phyloP scores from a whole-genome alignment of 53 echinoderm and acorn worm species.

The Stichopus horrens region DNA sequence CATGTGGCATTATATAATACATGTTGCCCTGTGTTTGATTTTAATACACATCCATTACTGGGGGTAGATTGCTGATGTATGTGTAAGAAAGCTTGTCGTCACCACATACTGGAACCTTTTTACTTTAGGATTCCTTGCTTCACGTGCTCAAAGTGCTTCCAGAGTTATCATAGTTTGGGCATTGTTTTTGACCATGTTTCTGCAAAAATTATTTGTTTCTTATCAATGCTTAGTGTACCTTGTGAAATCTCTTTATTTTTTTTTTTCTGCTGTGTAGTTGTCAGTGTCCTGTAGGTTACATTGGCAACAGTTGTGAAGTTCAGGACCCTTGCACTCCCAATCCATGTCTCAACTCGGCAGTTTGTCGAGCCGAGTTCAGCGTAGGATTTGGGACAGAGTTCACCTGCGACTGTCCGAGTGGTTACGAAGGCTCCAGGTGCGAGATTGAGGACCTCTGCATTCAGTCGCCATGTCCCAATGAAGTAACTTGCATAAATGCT shows the following conservation, averaged over 20 bases:
- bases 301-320: conserved; percentile 70
- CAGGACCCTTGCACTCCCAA: conserved; percentile 52
- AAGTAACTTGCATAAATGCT: conserved; percentile 66
- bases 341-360: conserved; percentile 83
- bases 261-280: conserved; percentile 48
- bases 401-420: conserved; percentile 67
- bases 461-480: conserved; percentile 63
- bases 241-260: neutral
- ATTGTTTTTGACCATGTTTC: too few relatives aligned
- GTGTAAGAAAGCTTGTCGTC: too few relatives aligned
- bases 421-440: conserved; percentile 73
- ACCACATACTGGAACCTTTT: too few relatives aligned
- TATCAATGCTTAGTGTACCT: too few relatives aligned
- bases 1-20: too few relatives aligned
- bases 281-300: conserved; percentile 64
- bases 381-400: conserved; percentile 60
- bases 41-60: too few relatives aligned
- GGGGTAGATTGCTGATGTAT: too few relatives aligned
- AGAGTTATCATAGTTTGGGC: too few relatives aligned
- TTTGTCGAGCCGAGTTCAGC: conserved; percentile 60
- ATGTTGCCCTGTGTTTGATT: too few relatives aligned
- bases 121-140: too few relatives aligned
- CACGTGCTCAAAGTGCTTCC: too few relatives aligned
- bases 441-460: conserved; percentile 75
- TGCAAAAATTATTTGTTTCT: too few relatives aligned